A percentile compares a stretch with the other conserved stretches of the same genome.
Evolutionary conservation across 2,113 vertebrate genomes (phyloP).

Genomic region (Pseudopipra pipra): DNA sequence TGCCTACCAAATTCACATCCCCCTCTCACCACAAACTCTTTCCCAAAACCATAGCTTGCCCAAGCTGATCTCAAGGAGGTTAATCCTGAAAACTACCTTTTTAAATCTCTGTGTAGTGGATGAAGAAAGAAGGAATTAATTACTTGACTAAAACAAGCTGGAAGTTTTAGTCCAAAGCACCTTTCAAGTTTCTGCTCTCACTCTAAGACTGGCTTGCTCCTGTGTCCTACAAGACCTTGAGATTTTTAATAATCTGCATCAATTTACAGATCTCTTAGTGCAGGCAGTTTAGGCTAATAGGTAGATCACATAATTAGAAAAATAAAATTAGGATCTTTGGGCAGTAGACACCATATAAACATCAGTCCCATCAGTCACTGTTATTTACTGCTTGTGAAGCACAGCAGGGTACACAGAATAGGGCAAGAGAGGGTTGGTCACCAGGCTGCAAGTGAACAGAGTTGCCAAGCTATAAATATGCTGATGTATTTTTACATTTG

Average conservation of each 20-base stretch:
- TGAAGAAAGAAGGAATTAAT: background rate
- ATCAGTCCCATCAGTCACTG: background rate
- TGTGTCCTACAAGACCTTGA: background rate
- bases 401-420: background rate
- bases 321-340: background rate
- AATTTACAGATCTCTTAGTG: background rate
- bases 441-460: background rate
- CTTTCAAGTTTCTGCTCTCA: background rate
- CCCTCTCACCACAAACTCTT: background rate
- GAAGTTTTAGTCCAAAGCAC: background rate
- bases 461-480: slow-evolving; percentile 66
- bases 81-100: background rate
- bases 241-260: background rate
- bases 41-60: background rate
- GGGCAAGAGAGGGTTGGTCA: background rate
- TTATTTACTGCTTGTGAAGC: slow-evolving; percentile 4
- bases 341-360: background rate
- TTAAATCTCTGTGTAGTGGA: background rate
- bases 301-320: background rate
- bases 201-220: background rate
- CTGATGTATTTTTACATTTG: slow-evolving; percentile 66
- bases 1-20: background rate
- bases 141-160: background rate
- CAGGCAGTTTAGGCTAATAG: background rate
- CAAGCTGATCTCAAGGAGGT: background rate